phyloP scores from a whole-genome alignment of 2,113 vertebrate species.

The Cairina moschata region DNA sequence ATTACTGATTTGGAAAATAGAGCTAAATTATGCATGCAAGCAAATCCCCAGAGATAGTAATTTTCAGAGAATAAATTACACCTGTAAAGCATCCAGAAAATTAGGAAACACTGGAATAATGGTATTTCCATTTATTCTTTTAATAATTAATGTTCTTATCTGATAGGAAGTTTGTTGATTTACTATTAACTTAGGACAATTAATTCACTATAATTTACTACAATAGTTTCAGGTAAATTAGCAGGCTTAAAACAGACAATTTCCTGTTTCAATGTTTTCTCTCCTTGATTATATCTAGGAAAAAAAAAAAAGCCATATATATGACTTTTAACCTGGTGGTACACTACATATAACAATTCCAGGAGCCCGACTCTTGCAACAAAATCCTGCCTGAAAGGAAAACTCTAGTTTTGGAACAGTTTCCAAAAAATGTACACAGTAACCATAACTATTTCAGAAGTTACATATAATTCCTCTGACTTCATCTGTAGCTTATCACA shows the following conservation, averaged over 20 bases:
- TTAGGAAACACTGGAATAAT: rapidly evolving
- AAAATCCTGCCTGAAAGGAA: neutral
- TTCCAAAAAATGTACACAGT: neutral
- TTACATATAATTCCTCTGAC: neutral
- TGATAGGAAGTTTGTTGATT: neutral
- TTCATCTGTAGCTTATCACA: neutral
- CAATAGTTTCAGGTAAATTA: neutral
- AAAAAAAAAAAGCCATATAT: neutral
- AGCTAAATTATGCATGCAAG: neutral
- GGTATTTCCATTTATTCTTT: neutral
- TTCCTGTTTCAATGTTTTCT: neutral
- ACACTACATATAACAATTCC: neutral
- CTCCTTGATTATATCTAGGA: neutral
- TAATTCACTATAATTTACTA: neutral
- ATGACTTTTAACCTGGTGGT: neutral
- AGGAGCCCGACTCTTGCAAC: neutral
- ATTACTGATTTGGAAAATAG: neutral
- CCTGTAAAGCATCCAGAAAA: neutral
- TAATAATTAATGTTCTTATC: neutral
- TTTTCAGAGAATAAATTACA: neutral
- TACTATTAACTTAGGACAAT: neutral
- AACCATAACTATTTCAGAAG: neutral
- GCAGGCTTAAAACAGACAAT: neutral
- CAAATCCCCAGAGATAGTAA: neutral
- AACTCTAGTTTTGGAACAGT: neutral